Base-by-base conservation (phyloP, 2,113 vertebrate genomes). In the Tragelaphus buxtoni region DNA sequence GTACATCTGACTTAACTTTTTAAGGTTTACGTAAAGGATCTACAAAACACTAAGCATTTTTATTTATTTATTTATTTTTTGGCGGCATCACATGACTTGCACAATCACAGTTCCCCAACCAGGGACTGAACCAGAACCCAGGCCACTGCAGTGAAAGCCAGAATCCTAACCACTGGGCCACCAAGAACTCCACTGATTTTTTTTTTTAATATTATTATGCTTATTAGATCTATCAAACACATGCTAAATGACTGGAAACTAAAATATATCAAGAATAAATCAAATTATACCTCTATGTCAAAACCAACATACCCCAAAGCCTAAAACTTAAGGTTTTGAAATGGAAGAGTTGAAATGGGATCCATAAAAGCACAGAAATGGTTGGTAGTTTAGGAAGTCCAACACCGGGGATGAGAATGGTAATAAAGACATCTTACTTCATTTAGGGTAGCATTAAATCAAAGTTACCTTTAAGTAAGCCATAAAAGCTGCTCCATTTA, bases 21-120 rank as follows among this genome's bases (percentile, higher is more conserved):
- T 91, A 61, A 95, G 20, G 32, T 49, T 85, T 81, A 92, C 35
- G 32, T 88, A 92, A 91, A 95, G 92, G 22, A 84, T 58, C 18
- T 56, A 47, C 32, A 79, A 91, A 83, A 88, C 74, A 72, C 2
- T 42, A 51, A 89, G 56, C 16, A 61, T 61, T 96, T 90, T 90
- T 90, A 51, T 47, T 58, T 51, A 49, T 47, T 58, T 49, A 51
- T 51, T 42, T 17, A 47, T 32, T 51, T 79, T 79, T 51, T 79
- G 76, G 47, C 5, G 0, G 47, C 30, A 79, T 49, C 47, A 32
- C 47, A 49, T 0, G 17, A 30, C 47, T n/a, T n/a, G 76, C 30
- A 18, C 28, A 18, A 51, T 32, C 76, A 14, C 42, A 22, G 76
- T 20, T 79, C 30, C 47, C 76, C 9, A 18, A 79, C 30, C 76